These are phyloP conservation scores for Lagopus leucura DNA, from an alignment of 2,113 vertebrate species.

Conservation along the genomic window DNA sequence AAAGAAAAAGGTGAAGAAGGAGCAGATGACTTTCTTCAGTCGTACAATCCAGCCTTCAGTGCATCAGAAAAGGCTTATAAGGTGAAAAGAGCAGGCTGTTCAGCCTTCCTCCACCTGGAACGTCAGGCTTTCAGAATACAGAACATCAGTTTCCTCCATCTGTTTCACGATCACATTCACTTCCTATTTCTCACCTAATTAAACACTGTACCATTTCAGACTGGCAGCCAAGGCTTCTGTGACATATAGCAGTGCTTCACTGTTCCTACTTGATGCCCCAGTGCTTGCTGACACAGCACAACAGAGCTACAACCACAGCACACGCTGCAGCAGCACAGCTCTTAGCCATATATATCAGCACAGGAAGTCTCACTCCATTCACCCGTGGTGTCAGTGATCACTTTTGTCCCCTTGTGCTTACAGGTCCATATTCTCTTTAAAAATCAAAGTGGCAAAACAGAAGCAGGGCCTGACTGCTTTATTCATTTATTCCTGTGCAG, in stretches of 20 bases:
- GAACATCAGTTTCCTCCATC: background rate
- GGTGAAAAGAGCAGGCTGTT: background rate
- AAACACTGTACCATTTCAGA: background rate
- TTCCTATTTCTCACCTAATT: background rate
- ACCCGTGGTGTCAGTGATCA: background rate
- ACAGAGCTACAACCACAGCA: background rate
- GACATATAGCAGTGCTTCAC: background rate
- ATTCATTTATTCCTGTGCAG: background rate
- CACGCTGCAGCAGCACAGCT: background rate
- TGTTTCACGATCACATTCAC: background rate
- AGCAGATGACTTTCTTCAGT: background rate
- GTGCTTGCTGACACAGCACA: background rate
- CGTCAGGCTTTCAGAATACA: fast-evolving
- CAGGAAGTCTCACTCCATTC: background rate
- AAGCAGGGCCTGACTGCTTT: background rate
- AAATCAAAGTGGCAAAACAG: background rate
- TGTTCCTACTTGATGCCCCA: background rate
- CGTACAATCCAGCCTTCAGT: background rate
- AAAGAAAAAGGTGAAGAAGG: no score
- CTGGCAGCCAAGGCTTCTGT: background rate
- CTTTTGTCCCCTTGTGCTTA: background rate
- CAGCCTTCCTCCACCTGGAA: background rate
- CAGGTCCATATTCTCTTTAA: background rate
- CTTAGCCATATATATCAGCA: background rate
- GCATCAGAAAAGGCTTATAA: background rate